Base-by-base conservation (phyloP, 2,113 vertebrate species). In the Callipepla californica region DNA sequence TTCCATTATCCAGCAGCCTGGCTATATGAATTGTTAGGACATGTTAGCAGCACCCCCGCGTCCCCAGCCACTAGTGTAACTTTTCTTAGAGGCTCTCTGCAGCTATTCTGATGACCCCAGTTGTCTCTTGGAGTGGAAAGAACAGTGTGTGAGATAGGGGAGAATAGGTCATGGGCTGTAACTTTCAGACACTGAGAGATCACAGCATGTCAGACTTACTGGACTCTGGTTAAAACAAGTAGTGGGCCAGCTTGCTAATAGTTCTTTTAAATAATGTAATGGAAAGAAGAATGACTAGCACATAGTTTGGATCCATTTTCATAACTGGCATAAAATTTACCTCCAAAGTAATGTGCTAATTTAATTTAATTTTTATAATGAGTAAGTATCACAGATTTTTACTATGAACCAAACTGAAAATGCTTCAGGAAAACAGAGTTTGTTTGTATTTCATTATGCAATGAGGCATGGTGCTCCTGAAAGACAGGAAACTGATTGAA, bases 401-500 rank as follows among this genome's bases (percentile, higher is more conserved):
- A 47, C 61, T 84, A 66, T 57, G 38, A 84, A 90, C 51, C 38
- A 22, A 86, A 93, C 90, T 50, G 23, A 55, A 86, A 84, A 91
- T 72, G 8, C 21, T 34, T 50, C 42, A 42, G 36, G 30, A 67
- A 90, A 79, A 50, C 32, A 86, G 62, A 87, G 14, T 17, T 89
- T 2, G 1, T 84, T 95, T 93, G 47, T 67, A 16, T 55, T 89
- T 48, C 67, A 80, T 70, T 85, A 74, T 23, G 68, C 12, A 70
- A 68, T 47, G 55, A 74, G 57, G 57, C 80, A 83, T 0, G 0
- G 90, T 50, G 55, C 50, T 91, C 53, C 75, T 79, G 40, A 58
- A 95, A 69, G 79, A 51, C 81, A 85, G 85, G 67, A 95, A 95
- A 89, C 45, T 40, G 58, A 47, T 55, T 93, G 69, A 59, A 59